phyloP scores from a whole-genome alignment of 2,113 vertebrate genomes.

The Vombatus ursinus region DNA sequence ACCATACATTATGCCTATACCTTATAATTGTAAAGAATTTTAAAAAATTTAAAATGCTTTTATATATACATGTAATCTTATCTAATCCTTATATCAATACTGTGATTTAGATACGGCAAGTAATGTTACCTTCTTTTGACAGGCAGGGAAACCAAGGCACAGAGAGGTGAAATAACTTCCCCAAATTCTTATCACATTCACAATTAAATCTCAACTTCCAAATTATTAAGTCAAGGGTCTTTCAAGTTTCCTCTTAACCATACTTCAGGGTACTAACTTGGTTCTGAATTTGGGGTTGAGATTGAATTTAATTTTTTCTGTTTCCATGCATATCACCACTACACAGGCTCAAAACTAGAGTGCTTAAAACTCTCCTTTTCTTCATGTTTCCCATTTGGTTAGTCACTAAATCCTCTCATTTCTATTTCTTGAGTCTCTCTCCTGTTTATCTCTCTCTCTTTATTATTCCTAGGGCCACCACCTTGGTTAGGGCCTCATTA shows the following conservation, averaged over 20 bases:
- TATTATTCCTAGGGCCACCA: not conserved
- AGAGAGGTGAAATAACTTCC: not conserved
- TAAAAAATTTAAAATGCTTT: conserved; percentile 9
- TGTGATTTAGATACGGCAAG: not conserved
- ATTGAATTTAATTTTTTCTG: not conserved
- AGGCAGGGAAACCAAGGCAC: not conserved
- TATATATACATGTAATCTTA: too few relatives aligned
- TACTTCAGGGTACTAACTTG: not conserved
- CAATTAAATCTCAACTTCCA: not conserved
- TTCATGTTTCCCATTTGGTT: not conserved
- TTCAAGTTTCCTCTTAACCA: not conserved
- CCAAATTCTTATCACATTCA: not conserved
- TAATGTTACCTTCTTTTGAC: not conserved
- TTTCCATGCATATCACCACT: not conserved
- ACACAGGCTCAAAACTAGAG: not conserved
- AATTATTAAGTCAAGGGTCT: not conserved
- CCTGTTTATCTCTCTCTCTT: not conserved
- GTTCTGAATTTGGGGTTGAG: not conserved
- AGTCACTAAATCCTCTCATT: not conserved
- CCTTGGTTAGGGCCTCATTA: not conserved
- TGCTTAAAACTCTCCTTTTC: not conserved
- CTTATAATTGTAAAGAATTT: conserved; percentile 35
- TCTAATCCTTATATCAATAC: not conserved
- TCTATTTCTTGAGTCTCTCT: not conserved
- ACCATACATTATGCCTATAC: not conserved